phyloP scores from a whole-genome alignment of 37 sponge, comb jelly and placozoan species.

The Haliclona indistincta region DNA sequence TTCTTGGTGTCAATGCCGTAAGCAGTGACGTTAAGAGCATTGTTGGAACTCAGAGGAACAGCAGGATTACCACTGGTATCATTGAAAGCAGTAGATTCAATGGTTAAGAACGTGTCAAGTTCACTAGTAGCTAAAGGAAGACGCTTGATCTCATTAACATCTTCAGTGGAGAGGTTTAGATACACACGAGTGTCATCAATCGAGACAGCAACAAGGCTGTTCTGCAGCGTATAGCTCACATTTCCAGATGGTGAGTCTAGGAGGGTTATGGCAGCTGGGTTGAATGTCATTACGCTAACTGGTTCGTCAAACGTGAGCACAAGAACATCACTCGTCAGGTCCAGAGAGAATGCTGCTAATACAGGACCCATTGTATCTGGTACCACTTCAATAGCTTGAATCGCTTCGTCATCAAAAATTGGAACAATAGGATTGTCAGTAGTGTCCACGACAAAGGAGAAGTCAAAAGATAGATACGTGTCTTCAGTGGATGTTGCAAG shows the following conservation, averaged over 20 bases:
- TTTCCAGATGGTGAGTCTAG: conserved; percentile 15
- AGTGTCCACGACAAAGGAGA: conserved; percentile 71
- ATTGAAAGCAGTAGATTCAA: conserved; percentile 30
- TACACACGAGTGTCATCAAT: conserved; percentile 52
- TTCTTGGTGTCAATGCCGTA: conserved; percentile 42
- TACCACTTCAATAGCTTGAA: conserved; percentile 42
- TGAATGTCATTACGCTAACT: conserved; percentile 71
- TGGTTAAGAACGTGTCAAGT: conserved; percentile 58
- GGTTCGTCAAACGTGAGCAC: conserved; percentile 75
- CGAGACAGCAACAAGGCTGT: conserved; percentile 37
- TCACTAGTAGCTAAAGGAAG: conserved; percentile 70
- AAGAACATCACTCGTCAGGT: conserved; percentile 61
- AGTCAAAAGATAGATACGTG: conserved; percentile 50
- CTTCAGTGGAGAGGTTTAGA: conserved; percentile 58
- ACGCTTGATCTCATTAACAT: conserved; percentile 78
- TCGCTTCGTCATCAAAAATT: conserved; percentile 20
- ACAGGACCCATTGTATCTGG: conserved; percentile 68
- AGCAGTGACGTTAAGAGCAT: conserved; percentile 40
- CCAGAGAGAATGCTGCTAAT: conserved; percentile 43
- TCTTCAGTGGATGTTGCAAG: conserved; percentile 49
- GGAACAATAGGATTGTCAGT: conserved; percentile 37
- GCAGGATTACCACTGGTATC: conserved; percentile 67
- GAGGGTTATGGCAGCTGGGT: conserved; percentile 43
- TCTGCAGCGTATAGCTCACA: conserved; percentile 49
- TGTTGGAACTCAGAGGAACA: conserved; percentile 2